A percentile compares a stretch with the other conserved stretches of the same genome.
These are phyloP conservation scores for Ornithoptera alexandrae DNA, from an alignment of 2,888 invertebrate species.

Conservation along the genomic window DNA sequence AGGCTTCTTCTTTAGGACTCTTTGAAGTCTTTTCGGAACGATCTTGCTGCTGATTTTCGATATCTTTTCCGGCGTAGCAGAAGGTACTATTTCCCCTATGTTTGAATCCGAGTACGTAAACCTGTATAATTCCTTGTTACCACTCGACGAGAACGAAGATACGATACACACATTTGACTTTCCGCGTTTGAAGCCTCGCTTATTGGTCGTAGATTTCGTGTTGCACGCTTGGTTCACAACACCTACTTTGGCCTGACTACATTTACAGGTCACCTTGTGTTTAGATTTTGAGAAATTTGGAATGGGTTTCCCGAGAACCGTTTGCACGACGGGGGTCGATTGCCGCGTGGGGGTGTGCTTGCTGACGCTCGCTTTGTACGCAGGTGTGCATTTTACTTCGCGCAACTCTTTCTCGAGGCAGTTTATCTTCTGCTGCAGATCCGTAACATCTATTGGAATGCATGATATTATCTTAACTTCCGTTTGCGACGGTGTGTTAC, in stretches of 20 bases:
- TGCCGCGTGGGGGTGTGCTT: slow-evolving; percentile 6
- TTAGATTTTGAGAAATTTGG: slow-evolving; percentile 9
- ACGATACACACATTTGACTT: slow-evolving; percentile 13
- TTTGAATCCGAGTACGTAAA: slow-evolving; percentile 12
- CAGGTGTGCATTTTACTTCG: slow-evolving; percentile 32
- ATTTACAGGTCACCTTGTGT: slow-evolving; percentile 4
- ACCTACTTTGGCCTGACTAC: slow-evolving; percentile 17
- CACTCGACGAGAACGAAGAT: slow-evolving; percentile 11
- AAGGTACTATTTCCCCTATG: not conserved
- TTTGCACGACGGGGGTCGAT: slow-evolving; percentile 20
- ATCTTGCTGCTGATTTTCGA: slow-evolving; percentile 28
- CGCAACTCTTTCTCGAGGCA: slow-evolving; percentile 57
- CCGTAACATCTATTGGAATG: slow-evolving; percentile 72
- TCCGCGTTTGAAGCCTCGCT: slow-evolving; percentile 13
- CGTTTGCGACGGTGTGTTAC: slow-evolving; percentile 68
- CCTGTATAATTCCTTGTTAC: slow-evolving; percentile 12
- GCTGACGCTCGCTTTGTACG: slow-evolving; percentile 11
- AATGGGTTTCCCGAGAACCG: slow-evolving; percentile 20
- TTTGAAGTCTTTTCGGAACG: slow-evolving; percentile 38
- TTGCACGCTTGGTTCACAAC: slow-evolving; percentile 17
- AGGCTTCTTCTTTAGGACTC: slow-evolving; percentile 35
- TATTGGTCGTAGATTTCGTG: slow-evolving; percentile 12
- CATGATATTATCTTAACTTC: slow-evolving; percentile 75
- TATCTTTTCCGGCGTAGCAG: not conserved
- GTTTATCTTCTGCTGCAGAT: slow-evolving; percentile 64